Evolutionary conservation across 2,797 vertebrate species (phyloP).

Genomic region (Bradypodion pumilum): DNA sequence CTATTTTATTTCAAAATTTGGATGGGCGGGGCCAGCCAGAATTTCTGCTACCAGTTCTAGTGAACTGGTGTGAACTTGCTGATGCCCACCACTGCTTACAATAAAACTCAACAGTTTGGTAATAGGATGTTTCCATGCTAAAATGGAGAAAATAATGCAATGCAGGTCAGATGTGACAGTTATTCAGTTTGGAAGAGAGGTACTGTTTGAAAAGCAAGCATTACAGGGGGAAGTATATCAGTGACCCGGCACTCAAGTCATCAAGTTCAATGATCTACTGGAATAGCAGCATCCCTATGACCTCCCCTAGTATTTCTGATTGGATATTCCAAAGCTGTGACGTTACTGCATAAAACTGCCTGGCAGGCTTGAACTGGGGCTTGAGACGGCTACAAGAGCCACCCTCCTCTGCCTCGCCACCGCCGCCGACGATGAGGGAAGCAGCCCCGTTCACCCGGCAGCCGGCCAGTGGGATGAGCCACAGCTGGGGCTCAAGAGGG

Average conservation of each 20-base stretch:
- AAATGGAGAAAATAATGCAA: neutral
- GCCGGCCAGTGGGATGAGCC: too few species aligned
- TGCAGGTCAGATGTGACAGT: neutral
- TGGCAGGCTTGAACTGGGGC: too few species aligned
- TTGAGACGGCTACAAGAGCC: too few species aligned
- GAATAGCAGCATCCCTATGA: neutral
- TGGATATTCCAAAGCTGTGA: neutral
- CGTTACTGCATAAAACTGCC: neutral
- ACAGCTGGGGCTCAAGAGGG: too few species aligned
- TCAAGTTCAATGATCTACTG: neutral
- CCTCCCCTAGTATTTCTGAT: neutral
- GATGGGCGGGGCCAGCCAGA: too few species aligned
- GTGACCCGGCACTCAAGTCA: neutral
- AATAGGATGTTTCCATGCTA: neutral
- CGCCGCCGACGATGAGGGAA: too few species aligned
- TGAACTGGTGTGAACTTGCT: too few species aligned
- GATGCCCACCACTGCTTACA: too few species aligned
- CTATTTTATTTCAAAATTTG: too few species aligned
- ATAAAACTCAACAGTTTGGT: neutral
- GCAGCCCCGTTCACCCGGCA: too few species aligned
- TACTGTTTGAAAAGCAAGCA: neutral
- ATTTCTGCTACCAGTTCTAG: too few species aligned
- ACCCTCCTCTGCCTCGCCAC: too few species aligned
- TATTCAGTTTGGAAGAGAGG: neutral
- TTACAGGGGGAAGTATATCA: neutral